Base-by-base conservation (phyloP, 2,797 vertebrate species). In the Silurus aristotelis region DNA sequence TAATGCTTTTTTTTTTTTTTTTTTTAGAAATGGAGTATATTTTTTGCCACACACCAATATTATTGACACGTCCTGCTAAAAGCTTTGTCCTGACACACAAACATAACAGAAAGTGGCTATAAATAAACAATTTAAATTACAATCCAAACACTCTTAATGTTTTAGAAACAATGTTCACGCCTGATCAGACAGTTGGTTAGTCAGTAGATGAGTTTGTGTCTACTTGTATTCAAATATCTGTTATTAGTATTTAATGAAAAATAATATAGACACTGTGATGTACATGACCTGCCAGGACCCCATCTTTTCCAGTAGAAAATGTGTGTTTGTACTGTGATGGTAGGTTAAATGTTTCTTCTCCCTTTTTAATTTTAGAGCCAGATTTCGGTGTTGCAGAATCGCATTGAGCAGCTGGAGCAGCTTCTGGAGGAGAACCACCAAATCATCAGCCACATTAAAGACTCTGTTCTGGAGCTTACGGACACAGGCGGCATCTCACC, bases 391-490 rank as follows among this genome's bases (percentile, higher is more conserved):
- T 95, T 99, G 72, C 98, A 99, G 95, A 99, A 97, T 93, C 96
- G 98, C 86, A 99, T 99, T 1, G 97, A 99, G 92, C 98, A 99
- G 94, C 94, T 99, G 92, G 98, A 99, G 83, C 98, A 99, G 95
- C 97, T 99, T 75, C 90, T 99, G 92, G 98, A 99, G 89, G 98
- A 99, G 92, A 99, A 99, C 94, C 98, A 99, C 52, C 97, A 99
- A 93, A 99, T 99, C 93, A 99, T 99, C 94, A 98, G 97, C 93
- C 98, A 99, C 95, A 99, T 99, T 95, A 99, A 99, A 92, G 97
- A 99, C 94, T 99, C 98, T 0, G 98, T 99, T 90, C 96, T 99
- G 93, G 98, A 99, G 95, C 96, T 99, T 92, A 99, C 97, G 0
- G 98, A 98, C 90, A 96, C 97, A 0, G 96, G 97, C 91, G 91